phyloP scores from a whole-genome alignment of 1,140 invertebrate species.

The Brachionus asplanchnoidis region DNA sequence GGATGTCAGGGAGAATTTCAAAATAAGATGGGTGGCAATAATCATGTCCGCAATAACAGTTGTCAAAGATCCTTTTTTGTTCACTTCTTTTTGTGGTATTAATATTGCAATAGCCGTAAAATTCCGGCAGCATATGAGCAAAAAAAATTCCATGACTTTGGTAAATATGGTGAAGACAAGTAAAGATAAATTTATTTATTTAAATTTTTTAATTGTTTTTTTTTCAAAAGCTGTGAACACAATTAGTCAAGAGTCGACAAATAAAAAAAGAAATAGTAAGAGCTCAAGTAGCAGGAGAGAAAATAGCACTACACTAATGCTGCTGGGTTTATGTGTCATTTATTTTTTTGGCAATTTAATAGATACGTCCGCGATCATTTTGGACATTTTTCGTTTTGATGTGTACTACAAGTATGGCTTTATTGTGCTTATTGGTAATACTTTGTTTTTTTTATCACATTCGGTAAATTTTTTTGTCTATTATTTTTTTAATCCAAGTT shows the following conservation, averaged over 20 bases:
- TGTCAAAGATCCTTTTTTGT: not conserved
- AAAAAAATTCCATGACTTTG: not conserved
- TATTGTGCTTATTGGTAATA: not conserved
- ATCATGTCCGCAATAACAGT: not conserved
- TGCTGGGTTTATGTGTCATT: not conserved
- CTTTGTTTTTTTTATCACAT: not conserved
- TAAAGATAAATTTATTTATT: not conserved
- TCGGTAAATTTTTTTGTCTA: slow-evolving; percentile 24
- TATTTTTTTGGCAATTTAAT: slow-evolving; percentile 26
- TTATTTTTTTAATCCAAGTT: slow-evolving; percentile 9
- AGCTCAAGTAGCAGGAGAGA: not conserved
- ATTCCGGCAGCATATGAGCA: not conserved
- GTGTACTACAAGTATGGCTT: slow-evolving; percentile 1
- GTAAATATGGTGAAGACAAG: not conserved
- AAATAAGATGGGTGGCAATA: not conserved
- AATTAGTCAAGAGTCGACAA: not conserved
- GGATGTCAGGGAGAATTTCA: not conserved
- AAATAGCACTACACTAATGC: not conserved
- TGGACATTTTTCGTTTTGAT: slow-evolving; percentile 4
- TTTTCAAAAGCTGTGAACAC: not conserved
- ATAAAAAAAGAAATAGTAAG: not conserved
- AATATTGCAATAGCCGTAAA: slow-evolving; percentile 2
- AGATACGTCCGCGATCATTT: not conserved
- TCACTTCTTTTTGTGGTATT: slow-evolving; percentile 1
- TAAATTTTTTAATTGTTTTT: not conserved